Percentiles rank a stretch among this genome's conserved stretches.
These are phyloP conservation scores for Torymus texanus DNA, from an alignment of 2,888 invertebrate species.

Conservation along the genomic window DNA sequence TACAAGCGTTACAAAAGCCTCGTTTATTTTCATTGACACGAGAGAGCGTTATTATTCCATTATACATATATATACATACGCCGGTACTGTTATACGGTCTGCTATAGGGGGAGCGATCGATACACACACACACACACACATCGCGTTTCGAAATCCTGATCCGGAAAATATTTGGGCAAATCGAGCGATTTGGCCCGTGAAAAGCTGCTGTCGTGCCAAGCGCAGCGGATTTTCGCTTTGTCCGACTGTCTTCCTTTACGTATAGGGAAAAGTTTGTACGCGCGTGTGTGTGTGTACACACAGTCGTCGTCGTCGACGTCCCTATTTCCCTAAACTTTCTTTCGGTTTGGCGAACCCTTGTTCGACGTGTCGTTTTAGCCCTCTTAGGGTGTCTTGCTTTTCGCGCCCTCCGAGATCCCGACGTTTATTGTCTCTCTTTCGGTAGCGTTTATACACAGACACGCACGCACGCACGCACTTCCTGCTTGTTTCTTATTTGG, in stretches of 20 bases:
- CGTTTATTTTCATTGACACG: constrained; percentile 39
- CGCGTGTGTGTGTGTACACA: no score
- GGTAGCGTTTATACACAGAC: no score
- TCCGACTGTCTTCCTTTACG: neutral
- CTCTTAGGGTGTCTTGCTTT: neutral
- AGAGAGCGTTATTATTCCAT: constrained; percentile 34
- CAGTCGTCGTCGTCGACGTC: neutral
- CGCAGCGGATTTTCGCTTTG: constrained; percentile 25
- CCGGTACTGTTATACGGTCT: neutral
- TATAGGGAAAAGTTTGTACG: no score
- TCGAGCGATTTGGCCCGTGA: constrained; percentile 35
- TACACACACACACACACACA: neutral
- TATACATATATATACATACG: constrained; percentile 2
- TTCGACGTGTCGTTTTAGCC: neutral
- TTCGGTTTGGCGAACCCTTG: neutral
- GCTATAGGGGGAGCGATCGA: constrained; percentile 12
- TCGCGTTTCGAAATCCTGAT: constrained; percentile 35
- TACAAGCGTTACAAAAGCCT: neutral
- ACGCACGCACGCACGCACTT: no score
- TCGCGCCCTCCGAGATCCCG: no score
- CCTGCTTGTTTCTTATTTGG: no score
- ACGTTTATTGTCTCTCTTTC: neutral
- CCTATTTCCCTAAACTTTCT: constrained; percentile 27
- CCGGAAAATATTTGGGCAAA: constrained; percentile 47
- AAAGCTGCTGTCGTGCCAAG: constrained; percentile 20